Conservation (phyloP, 2,888 invertebrate genomes). For the Aethes cnicana region DNA sequence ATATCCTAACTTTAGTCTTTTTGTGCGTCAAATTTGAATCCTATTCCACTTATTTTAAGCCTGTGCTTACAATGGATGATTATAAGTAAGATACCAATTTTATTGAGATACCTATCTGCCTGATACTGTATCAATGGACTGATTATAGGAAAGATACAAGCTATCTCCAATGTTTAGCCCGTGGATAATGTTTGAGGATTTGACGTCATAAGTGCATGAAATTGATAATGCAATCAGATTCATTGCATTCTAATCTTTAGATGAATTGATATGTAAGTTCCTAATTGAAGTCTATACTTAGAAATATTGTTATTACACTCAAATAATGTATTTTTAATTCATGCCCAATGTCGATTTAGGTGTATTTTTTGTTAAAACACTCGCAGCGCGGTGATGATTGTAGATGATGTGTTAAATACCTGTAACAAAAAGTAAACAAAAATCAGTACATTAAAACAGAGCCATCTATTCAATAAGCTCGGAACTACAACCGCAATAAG, state of each 20-base stretch:
- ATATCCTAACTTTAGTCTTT: no score
- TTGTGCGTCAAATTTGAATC: no score
- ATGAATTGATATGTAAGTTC: not conserved
- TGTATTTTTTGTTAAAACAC: no score
- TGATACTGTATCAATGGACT: constrained; percentile 15
- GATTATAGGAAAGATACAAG: constrained; percentile 10
- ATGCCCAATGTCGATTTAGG: no score
- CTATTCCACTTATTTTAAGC: no score
- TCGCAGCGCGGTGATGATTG: not conserved
- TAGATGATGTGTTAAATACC: constrained; percentile 3
- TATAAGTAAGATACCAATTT: no score
- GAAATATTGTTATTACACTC: no score
- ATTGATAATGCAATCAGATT: not conserved
- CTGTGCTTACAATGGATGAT: no score
- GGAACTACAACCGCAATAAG: not conserved
- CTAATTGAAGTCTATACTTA: no score
- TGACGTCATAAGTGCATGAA: constrained; percentile 5
- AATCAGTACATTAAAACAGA: not conserved
- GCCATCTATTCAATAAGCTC: constrained; percentile 6
- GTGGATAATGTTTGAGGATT: not conserved
- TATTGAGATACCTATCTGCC: constrained; percentile 8
- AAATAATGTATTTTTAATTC: no score
- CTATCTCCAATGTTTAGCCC: constrained; percentile 1
- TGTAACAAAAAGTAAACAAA: constrained; percentile 16
- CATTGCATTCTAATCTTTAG: constrained; percentile 6